A percentile compares a stretch with the other conserved stretches of the same genome.
These are phyloP conservation scores for Xestoiulus laeticollis DNA, from an alignment of 2,888 invertebrate species.

Conservation along the genomic window DNA sequence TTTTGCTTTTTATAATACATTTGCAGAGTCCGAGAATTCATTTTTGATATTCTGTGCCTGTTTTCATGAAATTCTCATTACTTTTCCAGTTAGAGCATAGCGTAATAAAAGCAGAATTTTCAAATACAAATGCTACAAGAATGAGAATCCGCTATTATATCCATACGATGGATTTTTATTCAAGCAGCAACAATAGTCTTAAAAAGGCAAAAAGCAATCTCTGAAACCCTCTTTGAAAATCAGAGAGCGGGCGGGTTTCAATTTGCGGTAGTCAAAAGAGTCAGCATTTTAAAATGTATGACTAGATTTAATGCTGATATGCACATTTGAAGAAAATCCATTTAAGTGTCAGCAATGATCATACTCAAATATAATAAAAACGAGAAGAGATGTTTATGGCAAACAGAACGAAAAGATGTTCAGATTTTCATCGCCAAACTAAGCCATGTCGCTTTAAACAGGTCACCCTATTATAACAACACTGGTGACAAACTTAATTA, in stretches of 20 bases:
- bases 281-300: background rate
- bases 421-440: background rate
- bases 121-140: too few species aligned
- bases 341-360: background rate
- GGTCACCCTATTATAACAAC: background rate
- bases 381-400: background rate
- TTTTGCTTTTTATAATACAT: too few species aligned
- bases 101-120: background rate
- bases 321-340: background rate
- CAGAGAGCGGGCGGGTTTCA: background rate
- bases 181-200: background rate
- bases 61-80: too few species aligned
- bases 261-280: background rate
- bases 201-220: background rate
- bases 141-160: background rate
- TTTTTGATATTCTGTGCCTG: too few species aligned
- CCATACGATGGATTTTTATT: background rate
- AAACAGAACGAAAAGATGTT: background rate
- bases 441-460: background rate
- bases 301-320: background rate
- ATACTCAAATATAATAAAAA: background rate
- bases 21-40: too few species aligned
- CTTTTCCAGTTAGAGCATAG: background rate
- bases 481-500: background rate
- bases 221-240: background rate